These are phyloP conservation scores for Cladopsammia gracilis DNA, from an alignment of 64 coral and sea anemone genomes.

Conservation along the genomic window DNA sequence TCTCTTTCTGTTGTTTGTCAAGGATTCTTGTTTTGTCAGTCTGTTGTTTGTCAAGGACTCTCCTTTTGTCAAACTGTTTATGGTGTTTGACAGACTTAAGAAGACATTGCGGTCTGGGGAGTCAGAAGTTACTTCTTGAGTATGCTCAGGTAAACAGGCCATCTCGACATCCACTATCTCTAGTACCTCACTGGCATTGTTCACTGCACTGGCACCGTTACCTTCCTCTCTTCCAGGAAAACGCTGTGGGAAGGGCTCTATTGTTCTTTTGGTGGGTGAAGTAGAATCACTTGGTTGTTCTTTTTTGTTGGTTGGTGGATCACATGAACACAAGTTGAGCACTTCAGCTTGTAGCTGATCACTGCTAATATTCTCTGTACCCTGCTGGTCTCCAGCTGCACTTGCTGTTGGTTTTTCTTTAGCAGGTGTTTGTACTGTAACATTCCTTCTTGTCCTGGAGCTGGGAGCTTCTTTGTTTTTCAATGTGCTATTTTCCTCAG, in stretches of 20 bases:
- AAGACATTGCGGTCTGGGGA: neutral
- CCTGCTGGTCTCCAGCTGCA: neutral
- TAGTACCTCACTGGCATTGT: neutral
- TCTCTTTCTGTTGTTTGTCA: neutral
- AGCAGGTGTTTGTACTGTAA: neutral
- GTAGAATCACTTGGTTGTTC: neutral
- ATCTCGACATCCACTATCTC: neutral
- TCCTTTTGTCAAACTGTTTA: neutral
- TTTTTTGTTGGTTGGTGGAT: neutral
- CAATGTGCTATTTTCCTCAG: neutral
- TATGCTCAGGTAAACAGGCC: neutral
- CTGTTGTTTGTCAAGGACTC: neutral
- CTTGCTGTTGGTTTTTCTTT: neutral
- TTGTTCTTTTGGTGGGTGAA: neutral
- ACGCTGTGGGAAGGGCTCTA: neutral
- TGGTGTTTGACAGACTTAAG: slow-evolving; percentile 1
- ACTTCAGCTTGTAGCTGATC: neutral
- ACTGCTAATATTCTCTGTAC: too few relatives aligned
- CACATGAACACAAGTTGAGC: slow-evolving; percentile 7
- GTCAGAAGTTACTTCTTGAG: neutral
- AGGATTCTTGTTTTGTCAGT: neutral
- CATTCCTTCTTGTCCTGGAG: neutral
- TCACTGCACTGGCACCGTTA: neutral
- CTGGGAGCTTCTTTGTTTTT: neutral
- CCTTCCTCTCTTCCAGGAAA: neutral